Evolutionary conservation across 2,888 invertebrate species (phyloP), one percentile per base, ranked within the genome.

Genomic region (Latrodectus hesperus): DNA sequence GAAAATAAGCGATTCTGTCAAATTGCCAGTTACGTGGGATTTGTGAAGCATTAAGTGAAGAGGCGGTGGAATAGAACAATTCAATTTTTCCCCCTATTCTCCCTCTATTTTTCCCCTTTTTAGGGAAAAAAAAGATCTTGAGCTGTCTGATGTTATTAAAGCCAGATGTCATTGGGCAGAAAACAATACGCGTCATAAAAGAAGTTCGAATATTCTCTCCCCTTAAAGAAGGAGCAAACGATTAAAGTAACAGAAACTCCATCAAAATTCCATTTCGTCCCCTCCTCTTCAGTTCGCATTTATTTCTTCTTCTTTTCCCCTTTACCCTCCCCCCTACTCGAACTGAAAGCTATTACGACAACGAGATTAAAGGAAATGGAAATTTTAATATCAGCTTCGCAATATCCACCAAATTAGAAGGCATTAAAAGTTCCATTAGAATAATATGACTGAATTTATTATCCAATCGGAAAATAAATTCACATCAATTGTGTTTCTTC

Each of bases 131-230:
- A 73, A 78, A 77, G 84, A 77, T 74, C 53, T 80, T 80, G 80
- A 81, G 86, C 86, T 87, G 81, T 87, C 86, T 87, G 86, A 72
- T 81, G 81, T 87, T 87, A 87, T 87, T 87, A 87, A 87, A 87
- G 76, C 86, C 77, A 80, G 86, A 87, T 87, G 86, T 81, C 86
- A 86, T 86, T 80, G 86, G 86, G 75, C 76, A 68, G 86, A 87
- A 87, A 82, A 87, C 81, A 87, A 87, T 87, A 82, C 72, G 81
- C 86, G 86, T 87, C 86, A 87, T 73, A 87, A 81, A 87, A 72
- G 86, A 51, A 87, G 68, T 87, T 81, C 75, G 77, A 81, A 87
- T 81, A 76, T 72, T 76, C 74, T 65, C 70, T 81, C 76, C 64
- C 53, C 22, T 12, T 17, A 52, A 68, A 38, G 16, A 55, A 76